Conservation (phyloP, 30 jellyfish, hydroid and myxozoan species). For the Chironex yamaguchii region DNA sequence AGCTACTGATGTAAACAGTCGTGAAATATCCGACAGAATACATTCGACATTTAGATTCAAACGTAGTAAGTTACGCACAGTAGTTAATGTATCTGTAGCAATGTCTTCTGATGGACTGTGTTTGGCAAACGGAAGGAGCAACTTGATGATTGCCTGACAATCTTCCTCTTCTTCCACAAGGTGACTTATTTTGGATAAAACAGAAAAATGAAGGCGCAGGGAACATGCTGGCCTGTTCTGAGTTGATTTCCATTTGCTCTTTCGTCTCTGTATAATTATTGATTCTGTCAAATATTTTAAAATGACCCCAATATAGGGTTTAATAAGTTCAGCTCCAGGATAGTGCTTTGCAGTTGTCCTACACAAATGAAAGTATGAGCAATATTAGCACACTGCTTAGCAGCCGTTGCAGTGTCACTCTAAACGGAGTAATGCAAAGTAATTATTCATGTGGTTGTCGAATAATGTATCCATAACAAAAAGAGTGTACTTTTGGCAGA, state of each 20-base stretch:
- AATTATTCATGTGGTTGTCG: too few relatives aligned
- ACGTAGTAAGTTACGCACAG: constrained; percentile 59
- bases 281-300: constrained; percentile 54
- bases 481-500: too few relatives aligned
- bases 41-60: constrained; percentile 1
- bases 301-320: constrained; percentile 35
- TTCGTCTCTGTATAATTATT: constrained; percentile 25
- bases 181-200: constrained; percentile 74
- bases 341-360: too few relatives aligned
- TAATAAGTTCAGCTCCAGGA: constrained; percentile 20
- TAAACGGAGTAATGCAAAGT: too few relatives aligned
- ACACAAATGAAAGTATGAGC: too few relatives aligned
- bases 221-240: neutral
- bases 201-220: constrained; percentile 2
- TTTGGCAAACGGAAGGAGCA: constrained; percentile 76
- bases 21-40: constrained; percentile 27
- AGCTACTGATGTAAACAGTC: constrained; percentile 51
- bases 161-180: constrained; percentile 71
- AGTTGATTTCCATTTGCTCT: neutral
- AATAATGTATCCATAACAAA: too few relatives aligned
- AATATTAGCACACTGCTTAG: too few relatives aligned
- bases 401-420: too few relatives aligned
- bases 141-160: constrained; percentile 64
- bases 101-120: constrained; percentile 33
- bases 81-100: constrained; percentile 53